phyloP scores from a whole-genome alignment of 2,113 vertebrate genomes.

The Bos javanicus region DNA sequence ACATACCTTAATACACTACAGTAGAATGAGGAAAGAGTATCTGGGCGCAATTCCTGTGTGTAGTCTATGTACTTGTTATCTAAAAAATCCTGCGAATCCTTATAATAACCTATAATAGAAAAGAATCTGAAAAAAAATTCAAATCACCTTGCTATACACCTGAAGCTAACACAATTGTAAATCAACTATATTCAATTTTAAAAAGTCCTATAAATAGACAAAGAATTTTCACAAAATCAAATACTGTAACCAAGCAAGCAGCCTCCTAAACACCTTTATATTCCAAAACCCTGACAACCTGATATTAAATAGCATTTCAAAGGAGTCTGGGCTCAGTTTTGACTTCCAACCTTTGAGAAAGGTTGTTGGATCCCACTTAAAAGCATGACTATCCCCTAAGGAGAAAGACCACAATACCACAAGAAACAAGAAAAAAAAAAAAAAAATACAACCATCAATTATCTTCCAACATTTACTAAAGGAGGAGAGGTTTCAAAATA shows the following conservation, averaged over 20 bases:
- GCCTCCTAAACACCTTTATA: slow-evolving; percentile 50
- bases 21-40: neutral
- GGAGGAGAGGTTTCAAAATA: slow-evolving; percentile 38
- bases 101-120: neutral
- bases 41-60: too few relatives aligned
- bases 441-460: slow-evolving; percentile 65
- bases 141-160: neutral
- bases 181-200: neutral
- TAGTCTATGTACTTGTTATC: neutral
- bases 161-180: neutral
- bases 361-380: slow-evolving; percentile 73
- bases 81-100: neutral
- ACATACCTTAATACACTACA: neutral
- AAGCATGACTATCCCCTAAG: slow-evolving; percentile 71
- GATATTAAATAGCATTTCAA: slow-evolving; percentile 75
- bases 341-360: slow-evolving; percentile 73
- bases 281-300: slow-evolving; percentile 65
- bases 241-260: neutral
- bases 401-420: slow-evolving; percentile 75
- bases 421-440: slow-evolving; percentile 55
- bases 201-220: neutral
- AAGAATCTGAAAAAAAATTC: neutral
- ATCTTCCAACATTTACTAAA: slow-evolving; percentile 60
- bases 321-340: slow-evolving; percentile 69
- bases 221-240: slow-evolving; percentile 19